Evolutionary conservation across 2,888 invertebrate species (phyloP), one percentile per base, ranked within the genome.

Genomic region (Volucella inflata): DNA sequence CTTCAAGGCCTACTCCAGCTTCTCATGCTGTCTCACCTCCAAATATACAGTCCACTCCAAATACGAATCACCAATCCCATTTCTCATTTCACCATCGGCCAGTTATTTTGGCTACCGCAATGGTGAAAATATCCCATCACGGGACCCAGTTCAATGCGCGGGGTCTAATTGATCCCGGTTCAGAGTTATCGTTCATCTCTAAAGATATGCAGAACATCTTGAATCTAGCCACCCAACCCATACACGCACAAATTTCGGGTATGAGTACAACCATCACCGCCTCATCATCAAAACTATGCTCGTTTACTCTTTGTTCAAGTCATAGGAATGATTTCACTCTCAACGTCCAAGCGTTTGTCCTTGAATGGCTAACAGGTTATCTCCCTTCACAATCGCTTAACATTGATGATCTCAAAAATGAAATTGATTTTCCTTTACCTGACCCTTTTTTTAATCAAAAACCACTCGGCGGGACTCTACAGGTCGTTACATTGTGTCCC

Each of bases 101-200:
- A 42, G 53, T 70, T n/a, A 40, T 79, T 36, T 42, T 80, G 16
- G 72, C 76, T n/a, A 80, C 68, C 3, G 80, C 80, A 3, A 21
- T 80, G 6, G 72, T 68, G 10, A 11, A 67, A 4, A 30, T 80
- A 16, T 38, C 46, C 0, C 60, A 65, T 36, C 9, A 17, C 4
- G 48, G 51, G 2, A 10, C 68, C 2, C n/a, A 38, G 6, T 79
- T 62, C 38, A 11, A 46, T 11, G 67, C 67, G 2, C 16, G 83
- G 16, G 82, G 82, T 0, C 21, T 83, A 8, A 57, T 84, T 8
- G 81, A 81, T 30, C 71, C 83, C 2, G 84, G 78, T 1, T 84
- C 84, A 1, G 76, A 81, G n/a, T 78, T 65, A 1, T 64, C 83
- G 0, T 81, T 87, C 12, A 77, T 85, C 14, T 82, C 85, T 2